A percentile compares a stretch with the other conserved stretches of the same genome.
These are phyloP conservation scores for Mythimna albipuncta DNA, from an alignment of 2,888 invertebrate species.

Conservation along the genomic window DNA sequence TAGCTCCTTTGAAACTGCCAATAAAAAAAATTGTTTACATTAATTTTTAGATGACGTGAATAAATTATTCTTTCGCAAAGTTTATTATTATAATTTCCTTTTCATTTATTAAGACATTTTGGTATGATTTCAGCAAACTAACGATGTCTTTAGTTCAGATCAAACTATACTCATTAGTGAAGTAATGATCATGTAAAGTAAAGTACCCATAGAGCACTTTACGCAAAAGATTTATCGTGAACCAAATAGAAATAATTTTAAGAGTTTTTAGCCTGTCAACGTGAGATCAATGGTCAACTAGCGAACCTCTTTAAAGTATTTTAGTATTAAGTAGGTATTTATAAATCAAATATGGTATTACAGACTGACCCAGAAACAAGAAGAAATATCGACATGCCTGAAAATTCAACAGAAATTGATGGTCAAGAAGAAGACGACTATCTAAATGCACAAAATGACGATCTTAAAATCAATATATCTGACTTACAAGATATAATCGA, in stretches of 20 bases:
- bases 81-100: neutral
- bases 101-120: neutral
- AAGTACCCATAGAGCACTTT: neutral
- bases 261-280: too few relatives aligned
- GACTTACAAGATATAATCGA: conserved; percentile 4
- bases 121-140: neutral
- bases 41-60: neutral
- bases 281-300: too few relatives aligned
- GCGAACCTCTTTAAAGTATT: too few relatives aligned
- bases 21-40: neutral
- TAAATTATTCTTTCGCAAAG: neutral
- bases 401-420: neutral
- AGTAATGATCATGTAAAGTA: neutral
- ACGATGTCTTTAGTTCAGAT: neutral
- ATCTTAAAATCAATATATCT: conserved; percentile 11
- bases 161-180: neutral
- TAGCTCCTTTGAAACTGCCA: neutral
- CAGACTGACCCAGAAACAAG: conserved; percentile 12
- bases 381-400: conserved; percentile 22
- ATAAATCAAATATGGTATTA: neutral
- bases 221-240: neutral
- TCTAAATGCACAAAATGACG: neutral
- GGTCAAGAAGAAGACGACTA: neutral
- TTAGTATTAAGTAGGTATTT: too few relatives aligned
- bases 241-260: neutral